Evolutionary conservation across 2,113 vertebrate species (phyloP), one percentile per base, ranked within the genome.

Genomic region (Serilophus lunatus): DNA sequence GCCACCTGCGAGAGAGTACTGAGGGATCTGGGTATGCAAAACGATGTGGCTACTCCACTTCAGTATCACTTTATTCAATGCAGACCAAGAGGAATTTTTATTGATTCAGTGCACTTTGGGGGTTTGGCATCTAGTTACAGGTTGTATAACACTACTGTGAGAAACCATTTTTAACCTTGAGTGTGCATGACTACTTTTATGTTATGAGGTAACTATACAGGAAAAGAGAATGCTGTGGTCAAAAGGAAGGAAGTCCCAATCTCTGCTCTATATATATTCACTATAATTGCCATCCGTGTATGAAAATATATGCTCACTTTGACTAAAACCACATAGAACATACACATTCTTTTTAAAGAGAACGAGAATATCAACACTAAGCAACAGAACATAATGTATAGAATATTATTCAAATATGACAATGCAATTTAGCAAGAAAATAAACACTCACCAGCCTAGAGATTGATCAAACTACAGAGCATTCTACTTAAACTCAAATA

Each of bases 121-220:
- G 69, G 40, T 75, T 86, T 96, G 88, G 94, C 79, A 88, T 92
- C 74, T 74, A 66, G n/a, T 92, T 96, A 93, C 83, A 91, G 74
- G 91, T 75, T 88, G 51, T 86, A 64, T 77, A 96, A 92, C 61
- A 79, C 72, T 51, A 63, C 59, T 92, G 72, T 53, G 66, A 88
- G 63, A 95, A 93, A 76, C 18, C 61, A 63, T 86, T 94, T 94
- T 82, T 86, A 86, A 92, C 83, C 57, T 82, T 47, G 61, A 88
- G 47, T 36, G 88, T 26, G 64, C 81, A 86, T 49, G 74, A 63
- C 82, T 88, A 25, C 66, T 89, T 96, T 72, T 22, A 80, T 78
- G 47, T 91, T 93, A 78, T 23, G 86, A 94, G 60, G 86, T 93
- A 96, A 86, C 87, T 65, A 25, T 23, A 72, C 26, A 65, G 91